Evolutionary conservation across 2,113 vertebrate genomes (phyloP).

Genomic region (Meriones unguiculatus): DNA sequence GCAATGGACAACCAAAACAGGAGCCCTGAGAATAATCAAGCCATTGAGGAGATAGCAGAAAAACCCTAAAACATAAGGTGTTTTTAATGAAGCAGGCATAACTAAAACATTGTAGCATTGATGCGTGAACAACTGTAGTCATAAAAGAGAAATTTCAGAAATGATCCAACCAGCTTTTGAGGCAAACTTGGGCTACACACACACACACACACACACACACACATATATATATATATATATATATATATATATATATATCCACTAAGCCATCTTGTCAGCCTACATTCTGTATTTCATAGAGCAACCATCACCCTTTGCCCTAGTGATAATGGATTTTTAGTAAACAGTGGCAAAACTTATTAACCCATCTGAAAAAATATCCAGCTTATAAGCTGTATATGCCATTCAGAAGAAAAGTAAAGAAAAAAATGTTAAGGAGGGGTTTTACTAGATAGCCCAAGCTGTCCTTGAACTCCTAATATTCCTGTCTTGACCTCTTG

Average conservation of each 20-base stretch:
- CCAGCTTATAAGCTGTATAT: background rate
- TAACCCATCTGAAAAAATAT: background rate
- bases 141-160: background rate
- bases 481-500: background rate
- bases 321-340: background rate
- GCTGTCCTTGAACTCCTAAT: background rate
- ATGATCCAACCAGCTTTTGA: background rate
- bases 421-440: background rate
- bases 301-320: background rate
- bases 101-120: background rate
- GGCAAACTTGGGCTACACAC: too few species aligned
- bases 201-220: too few species aligned
- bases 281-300: background rate
- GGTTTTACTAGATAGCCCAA: background rate
- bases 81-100: background rate
- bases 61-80: background rate
- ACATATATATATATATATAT: too few species aligned
- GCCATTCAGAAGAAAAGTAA: background rate
- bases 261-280: background rate
- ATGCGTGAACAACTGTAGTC: background rate
- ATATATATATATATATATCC: too few species aligned
- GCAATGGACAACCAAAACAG: background rate
- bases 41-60: background rate
- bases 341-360: background rate
- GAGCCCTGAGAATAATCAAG: background rate